These are phyloP conservation scores for Pituophis catenifer DNA, from an alignment of 2,113 vertebrate genomes.

Conservation along the genomic window DNA sequence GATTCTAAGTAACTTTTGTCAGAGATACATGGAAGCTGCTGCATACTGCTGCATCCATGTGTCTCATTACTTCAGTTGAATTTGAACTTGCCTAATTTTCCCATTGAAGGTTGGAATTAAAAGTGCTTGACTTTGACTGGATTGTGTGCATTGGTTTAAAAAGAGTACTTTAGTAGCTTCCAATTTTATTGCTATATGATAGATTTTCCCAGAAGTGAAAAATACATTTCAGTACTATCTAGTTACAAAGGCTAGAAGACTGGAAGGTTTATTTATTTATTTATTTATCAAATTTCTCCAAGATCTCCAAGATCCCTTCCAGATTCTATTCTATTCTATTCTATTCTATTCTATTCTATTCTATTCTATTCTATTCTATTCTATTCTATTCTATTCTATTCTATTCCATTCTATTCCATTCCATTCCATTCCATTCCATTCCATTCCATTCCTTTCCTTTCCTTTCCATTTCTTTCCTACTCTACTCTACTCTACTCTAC, in stretches of 20 bases:
- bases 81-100: neutral
- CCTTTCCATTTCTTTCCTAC: no score
- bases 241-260: neutral
- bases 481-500: no score
- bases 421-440: no score
- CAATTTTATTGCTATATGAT: neutral
- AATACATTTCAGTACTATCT: neutral
- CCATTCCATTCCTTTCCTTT: no score
- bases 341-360: no score
- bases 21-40: no score
- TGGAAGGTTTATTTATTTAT: neutral
- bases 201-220: neutral
- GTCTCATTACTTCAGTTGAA: neutral
- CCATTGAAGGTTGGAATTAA: neutral
- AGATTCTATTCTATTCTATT: no score
- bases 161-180: neutral
- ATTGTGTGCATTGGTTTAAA: neutral
- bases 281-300: no score
- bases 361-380: accelerated
- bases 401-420: no score
- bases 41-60: neutral
- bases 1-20: neutral
- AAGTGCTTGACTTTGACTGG: neutral
- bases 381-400: no score
- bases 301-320: no score